Conservation (phyloP, 2,888 invertebrate species). For the Drosophila testacea region DNA sequence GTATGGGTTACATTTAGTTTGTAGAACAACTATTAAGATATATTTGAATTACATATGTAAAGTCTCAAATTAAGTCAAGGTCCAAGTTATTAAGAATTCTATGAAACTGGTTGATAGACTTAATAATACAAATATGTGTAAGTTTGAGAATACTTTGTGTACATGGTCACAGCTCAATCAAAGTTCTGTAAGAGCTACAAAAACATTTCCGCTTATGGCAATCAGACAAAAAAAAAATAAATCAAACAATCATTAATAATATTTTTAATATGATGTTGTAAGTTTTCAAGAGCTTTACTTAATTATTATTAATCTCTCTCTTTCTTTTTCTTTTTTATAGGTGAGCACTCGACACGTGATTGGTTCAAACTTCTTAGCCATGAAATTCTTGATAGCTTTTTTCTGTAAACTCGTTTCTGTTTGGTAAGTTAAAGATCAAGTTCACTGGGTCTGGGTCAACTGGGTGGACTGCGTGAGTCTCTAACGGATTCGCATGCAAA, state of each 20-base stretch:
- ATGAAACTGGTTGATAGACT: background rate
- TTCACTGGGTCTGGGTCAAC: slow-evolving; percentile 77
- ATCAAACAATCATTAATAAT: slow-evolving; percentile 26
- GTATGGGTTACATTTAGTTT: background rate
- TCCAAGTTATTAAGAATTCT: slow-evolving; percentile 9
- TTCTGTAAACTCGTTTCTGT: background rate
- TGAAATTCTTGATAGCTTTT: slow-evolving; percentile 46
- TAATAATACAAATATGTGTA: slow-evolving; percentile 6
- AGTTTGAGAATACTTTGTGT: slow-evolving; percentile 1
- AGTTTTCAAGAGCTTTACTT: slow-evolving; percentile 16
- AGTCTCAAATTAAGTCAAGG: slow-evolving; percentile 14
- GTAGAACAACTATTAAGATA: slow-evolving; percentile 5
- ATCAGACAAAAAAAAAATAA: background rate
- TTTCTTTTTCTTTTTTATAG: slow-evolving; percentile 32
- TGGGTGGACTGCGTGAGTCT: slow-evolving; percentile 30
- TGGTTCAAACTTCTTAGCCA: slow-evolving; percentile 57
- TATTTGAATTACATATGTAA: background rate
- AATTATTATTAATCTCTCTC: slow-evolving; percentile 18
- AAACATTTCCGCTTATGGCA: slow-evolving; percentile 26
- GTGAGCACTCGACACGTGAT: slow-evolving; percentile 34
- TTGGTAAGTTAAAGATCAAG: slow-evolving; percentile 59
- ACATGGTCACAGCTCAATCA: slow-evolving; percentile 36
- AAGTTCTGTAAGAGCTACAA: slow-evolving; percentile 23
- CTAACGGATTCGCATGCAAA: slow-evolving; percentile 63
- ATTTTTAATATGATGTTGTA: slow-evolving; percentile 37